Evolutionary conservation across 2,797 vertebrate species (phyloP).

Genomic region (Forpus xanthops): DNA sequence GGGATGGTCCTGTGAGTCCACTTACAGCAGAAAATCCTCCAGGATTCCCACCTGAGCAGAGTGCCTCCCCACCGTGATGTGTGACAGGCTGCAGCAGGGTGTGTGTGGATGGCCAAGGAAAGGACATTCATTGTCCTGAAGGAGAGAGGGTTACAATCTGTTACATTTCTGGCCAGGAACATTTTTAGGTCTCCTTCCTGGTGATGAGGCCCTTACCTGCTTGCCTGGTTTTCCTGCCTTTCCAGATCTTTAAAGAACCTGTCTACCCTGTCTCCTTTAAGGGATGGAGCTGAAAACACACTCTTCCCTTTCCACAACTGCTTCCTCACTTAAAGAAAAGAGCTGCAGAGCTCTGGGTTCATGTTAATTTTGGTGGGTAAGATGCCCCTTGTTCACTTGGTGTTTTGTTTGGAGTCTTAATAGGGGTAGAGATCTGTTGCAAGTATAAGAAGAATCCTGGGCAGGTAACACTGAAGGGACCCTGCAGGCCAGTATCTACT

Average conservation of each 20-base stretch:
- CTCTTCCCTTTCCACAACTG: neutral
- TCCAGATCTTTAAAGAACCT: slow-evolving; percentile 12
- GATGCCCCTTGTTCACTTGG: neutral
- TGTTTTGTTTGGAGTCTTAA: neutral
- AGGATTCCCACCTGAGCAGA: neutral
- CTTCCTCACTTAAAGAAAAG: neutral
- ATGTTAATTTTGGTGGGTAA: neutral
- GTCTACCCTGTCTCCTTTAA: slow-evolving; percentile 1
- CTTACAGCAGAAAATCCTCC: neutral
- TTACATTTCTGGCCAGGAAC: neutral
- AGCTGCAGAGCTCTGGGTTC: neutral
- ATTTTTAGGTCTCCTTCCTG: neutral
- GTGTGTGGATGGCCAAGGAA: neutral
- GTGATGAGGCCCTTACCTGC: neutral
- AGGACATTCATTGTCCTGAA: neutral
- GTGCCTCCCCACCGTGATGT: neutral
- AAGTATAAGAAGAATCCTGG: neutral
- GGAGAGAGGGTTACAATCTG: neutral
- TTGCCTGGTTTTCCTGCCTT: slow-evolving; percentile 26
- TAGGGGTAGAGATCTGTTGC: neutral
- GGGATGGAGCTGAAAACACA: neutral
- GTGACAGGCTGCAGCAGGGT: neutral
- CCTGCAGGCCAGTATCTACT: neutral
- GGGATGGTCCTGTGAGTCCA: neutral
- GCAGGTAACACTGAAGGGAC: neutral